Conservation (phyloP, 2,888 invertebrate genomes). For the Drosophila austrosaltans region DNA sequence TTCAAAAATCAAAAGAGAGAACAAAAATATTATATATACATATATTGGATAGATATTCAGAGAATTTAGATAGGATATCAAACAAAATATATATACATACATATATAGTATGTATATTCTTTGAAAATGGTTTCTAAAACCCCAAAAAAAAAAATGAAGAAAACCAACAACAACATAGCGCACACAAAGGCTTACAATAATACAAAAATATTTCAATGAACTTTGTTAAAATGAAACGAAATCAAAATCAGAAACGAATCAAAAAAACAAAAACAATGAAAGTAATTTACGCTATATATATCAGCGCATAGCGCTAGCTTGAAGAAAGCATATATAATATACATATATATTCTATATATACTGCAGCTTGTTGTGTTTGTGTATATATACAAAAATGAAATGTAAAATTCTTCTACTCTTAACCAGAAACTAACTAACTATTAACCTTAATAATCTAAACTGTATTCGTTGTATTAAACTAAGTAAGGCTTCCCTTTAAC, state of each 20-base stretch:
- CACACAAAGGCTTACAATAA: conserved; percentile 11
- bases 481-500: neutral
- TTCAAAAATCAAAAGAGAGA: conserved; percentile 60
- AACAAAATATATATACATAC: neutral
- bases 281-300: neutral
- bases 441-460: neutral
- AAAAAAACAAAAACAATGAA: neutral
- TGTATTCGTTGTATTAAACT: neutral
- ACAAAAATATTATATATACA: neutral
- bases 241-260: conserved; percentile 4
- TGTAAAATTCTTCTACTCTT: conserved; percentile 5
- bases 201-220: neutral
- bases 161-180: neutral
- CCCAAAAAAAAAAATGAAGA: neutral
- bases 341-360: neutral
- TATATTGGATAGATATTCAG: neutral
- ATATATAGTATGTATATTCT: neutral
- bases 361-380: conserved; percentile 5
- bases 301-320: neutral
- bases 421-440: neutral
- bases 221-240: neutral
- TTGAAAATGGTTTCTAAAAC: conserved; percentile 10
- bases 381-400: no score
- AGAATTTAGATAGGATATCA: neutral
- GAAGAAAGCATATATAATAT: neutral